A percentile compares a stretch with the other conserved stretches of the same genome.
Evolutionary conservation across 2,113 vertebrate species (phyloP).

Genomic region (Blennius ocellaris): DNA sequence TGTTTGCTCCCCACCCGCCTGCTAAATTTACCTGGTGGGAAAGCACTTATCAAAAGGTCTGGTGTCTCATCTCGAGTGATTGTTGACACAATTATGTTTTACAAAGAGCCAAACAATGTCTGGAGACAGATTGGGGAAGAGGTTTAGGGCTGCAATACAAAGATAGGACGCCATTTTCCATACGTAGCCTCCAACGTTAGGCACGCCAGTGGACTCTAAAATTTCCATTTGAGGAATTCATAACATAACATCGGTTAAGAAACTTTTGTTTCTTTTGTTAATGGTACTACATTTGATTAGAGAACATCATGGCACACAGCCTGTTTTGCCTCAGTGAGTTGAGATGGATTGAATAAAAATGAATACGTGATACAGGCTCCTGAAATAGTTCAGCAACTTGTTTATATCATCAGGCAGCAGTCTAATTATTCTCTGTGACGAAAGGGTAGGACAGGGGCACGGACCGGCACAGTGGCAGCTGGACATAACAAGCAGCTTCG

Average conservation of each 20-base stretch:
- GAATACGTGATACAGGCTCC: constrained; percentile 13
- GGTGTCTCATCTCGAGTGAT: constrained; percentile 50
- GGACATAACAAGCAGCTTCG: constrained; percentile 53
- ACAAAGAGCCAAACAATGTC: constrained; percentile 66
- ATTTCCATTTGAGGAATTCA: constrained; percentile 15
- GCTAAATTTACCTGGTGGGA: constrained; percentile 70
- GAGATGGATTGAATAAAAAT: constrained; percentile 45
- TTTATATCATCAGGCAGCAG: constrained; percentile 52
- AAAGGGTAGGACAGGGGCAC: constrained; percentile 36
- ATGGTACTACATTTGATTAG: constrained; percentile 27
- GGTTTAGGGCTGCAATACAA: constrained; percentile 35
- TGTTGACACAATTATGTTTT: constrained; percentile 71
- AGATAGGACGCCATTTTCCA: constrained; percentile 41
- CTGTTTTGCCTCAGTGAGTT: constrained; percentile 31
- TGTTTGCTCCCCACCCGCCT: constrained; percentile 43
- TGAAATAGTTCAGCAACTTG: constrained; percentile 50
- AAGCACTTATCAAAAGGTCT: constrained; percentile 64
- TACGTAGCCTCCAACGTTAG: constrained; percentile 16
- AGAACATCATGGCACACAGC: not conserved
- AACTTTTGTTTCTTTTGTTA: no score
- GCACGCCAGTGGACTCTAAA: constrained; percentile 34
- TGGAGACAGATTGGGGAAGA: constrained; percentile 53
- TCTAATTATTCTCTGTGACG: constrained; percentile 37
- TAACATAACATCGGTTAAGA: constrained; percentile 19
- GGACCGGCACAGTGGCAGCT: constrained; percentile 48